Conservation (phyloP, 2,888 invertebrate genomes). For the Zaprionus obscuricornis region DNA sequence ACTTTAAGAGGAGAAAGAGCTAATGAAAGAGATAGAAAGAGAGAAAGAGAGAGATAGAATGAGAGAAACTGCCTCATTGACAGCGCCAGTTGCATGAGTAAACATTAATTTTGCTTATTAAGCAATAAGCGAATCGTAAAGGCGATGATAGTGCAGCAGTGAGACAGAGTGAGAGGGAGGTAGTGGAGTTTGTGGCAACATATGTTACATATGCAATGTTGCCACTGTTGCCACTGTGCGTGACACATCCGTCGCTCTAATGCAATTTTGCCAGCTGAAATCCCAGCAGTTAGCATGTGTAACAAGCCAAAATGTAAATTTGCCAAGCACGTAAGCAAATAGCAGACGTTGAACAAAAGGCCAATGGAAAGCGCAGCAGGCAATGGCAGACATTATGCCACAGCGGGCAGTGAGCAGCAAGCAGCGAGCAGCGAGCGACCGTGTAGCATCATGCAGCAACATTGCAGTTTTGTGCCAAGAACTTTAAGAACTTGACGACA, state of each 20-base stretch:
- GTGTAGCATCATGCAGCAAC: too few relatives aligned
- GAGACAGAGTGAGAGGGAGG: neutral
- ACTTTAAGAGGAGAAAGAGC: neutral
- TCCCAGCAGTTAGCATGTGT: slow-evolving; percentile 32
- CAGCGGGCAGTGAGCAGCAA: neutral
- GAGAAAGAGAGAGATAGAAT: neutral
- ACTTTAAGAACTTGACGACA: too few relatives aligned
- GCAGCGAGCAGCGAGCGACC: too few relatives aligned
- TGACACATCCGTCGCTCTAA: slow-evolving; percentile 49
- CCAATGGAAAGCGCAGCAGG: slow-evolving; percentile 7
- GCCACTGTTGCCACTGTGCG: slow-evolving; percentile 2
- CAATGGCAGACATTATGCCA: neutral
- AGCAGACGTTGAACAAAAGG: slow-evolving; percentile 17
- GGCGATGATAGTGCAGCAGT: neutral
- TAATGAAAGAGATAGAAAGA: slow-evolving; percentile 2
- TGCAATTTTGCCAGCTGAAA: slow-evolving; percentile 44
- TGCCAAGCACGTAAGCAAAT: slow-evolving; percentile 63
- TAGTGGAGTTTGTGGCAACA: slow-evolving; percentile 4
- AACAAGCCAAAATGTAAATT: slow-evolving; percentile 47
- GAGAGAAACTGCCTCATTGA: slow-evolving; percentile 1
- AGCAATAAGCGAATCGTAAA: slow-evolving; percentile 22
- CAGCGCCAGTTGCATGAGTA: slow-evolving; percentile 12
- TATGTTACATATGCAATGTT: too few relatives aligned
- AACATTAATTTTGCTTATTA: slow-evolving; percentile 54
- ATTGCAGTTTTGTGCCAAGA: too few relatives aligned